Conservation (phyloP, 2,113 vertebrate species). For the Catharus bicknelli region DNA sequence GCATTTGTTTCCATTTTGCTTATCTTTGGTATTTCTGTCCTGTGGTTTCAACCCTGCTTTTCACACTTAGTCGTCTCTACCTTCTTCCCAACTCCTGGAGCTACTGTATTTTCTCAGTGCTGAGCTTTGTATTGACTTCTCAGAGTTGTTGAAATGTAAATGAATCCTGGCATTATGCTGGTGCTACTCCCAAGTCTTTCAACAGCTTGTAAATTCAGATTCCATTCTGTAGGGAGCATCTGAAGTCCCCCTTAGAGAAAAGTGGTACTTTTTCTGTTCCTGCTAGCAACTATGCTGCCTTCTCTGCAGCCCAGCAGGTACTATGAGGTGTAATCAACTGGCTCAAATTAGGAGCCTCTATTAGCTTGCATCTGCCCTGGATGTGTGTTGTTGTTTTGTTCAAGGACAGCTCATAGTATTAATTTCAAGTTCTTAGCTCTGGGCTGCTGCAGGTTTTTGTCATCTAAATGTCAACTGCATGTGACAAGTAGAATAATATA, state of each 20-base stretch:
- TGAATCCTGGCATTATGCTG: conserved; percentile 1
- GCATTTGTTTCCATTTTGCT: neutral
- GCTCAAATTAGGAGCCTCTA: neutral
- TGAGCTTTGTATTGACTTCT: neutral
- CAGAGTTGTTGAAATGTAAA: conserved; percentile 8
- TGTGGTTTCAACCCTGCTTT: neutral
- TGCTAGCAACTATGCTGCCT: neutral
- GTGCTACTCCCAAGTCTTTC: neutral
- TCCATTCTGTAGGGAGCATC: neutral
- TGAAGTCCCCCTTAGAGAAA: neutral
- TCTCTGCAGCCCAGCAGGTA: neutral
- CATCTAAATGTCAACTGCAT: conserved; percentile 5
- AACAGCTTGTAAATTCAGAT: neutral
- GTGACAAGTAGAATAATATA: conserved; percentile 45
- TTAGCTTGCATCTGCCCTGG: neutral
- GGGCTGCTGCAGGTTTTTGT: conserved; percentile 7
- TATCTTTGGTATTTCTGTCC: neutral
- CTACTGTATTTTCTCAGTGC: neutral
- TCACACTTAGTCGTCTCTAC: neutral
- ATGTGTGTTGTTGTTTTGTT: neutral
- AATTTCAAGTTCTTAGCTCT: neutral
- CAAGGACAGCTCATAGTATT: neutral
- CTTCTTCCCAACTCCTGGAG: neutral
- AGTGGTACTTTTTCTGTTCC: neutral
- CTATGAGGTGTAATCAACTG: neutral